These are phyloP conservation scores for Trialeurodes vaporariorum DNA, from an alignment of 1,140 invertebrate species.

Conservation along the genomic window DNA sequence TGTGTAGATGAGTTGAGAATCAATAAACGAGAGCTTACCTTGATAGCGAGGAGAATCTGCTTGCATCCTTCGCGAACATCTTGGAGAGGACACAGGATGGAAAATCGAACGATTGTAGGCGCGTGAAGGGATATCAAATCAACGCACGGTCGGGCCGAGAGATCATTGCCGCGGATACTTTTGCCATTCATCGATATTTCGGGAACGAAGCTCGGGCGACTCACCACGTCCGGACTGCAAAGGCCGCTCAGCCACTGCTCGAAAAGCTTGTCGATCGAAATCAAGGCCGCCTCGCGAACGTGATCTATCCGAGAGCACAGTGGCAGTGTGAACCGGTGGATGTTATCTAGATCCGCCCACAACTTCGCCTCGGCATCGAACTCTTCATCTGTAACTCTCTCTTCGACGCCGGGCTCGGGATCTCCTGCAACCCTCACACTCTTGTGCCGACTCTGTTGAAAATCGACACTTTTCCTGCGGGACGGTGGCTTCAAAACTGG, in stretches of 20 bases:
- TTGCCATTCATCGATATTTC: too few species aligned
- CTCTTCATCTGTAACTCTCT: too few species aligned
- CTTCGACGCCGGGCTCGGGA: background rate
- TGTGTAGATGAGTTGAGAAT: too few species aligned
- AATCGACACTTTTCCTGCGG: background rate
- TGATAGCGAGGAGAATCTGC: background rate
- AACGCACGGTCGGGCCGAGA: too few species aligned
- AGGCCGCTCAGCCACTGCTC: background rate
- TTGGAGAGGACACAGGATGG: background rate
- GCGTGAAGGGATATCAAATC: background rate
- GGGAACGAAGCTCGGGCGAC: too few species aligned
- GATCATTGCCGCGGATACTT: too few species aligned
- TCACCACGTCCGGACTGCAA: background rate
- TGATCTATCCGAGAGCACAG: background rate
- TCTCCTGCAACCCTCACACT: background rate
- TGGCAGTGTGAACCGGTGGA: background rate
- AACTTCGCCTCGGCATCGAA: background rate
- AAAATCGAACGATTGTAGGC: background rate
- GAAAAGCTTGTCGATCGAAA: background rate
- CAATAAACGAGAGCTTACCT: too few species aligned
- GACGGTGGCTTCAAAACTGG: background rate
- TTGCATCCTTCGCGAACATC: background rate
- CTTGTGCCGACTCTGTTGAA: background rate
- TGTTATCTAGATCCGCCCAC: background rate
- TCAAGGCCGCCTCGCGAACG: background rate